phyloP scores from a whole-genome alignment of 2,888 invertebrate species.

The Cenopis cana region DNA sequence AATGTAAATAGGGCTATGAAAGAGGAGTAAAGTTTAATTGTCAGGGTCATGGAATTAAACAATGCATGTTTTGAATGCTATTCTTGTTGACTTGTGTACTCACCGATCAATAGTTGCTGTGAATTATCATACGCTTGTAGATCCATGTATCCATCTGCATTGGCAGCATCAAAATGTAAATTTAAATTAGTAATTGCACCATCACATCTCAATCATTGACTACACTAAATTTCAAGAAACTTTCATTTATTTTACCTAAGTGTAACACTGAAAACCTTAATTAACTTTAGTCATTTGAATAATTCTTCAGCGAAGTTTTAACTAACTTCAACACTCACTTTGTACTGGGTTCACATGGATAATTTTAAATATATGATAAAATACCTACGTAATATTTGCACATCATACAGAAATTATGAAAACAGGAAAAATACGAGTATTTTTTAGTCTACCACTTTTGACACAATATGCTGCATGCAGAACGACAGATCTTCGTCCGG shows the following conservation, averaged over 20 bases:
- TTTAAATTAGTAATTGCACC: conserved; percentile 10
- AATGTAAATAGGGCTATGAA: conserved; percentile 33
- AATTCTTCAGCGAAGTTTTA: conserved; percentile 7
- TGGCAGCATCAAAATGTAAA: conserved; percentile 44
- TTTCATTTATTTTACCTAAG: conserved; percentile 22
- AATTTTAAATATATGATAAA: too few species aligned
- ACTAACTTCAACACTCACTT: conserved; percentile 28
- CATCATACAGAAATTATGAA: too few species aligned
- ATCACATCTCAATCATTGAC: neutral
- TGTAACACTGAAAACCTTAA: conserved; percentile 10
- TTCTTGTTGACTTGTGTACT: conserved; percentile 51
- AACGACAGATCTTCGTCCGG: too few species aligned
- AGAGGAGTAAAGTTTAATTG: conserved; percentile 16
- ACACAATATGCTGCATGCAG: too few species aligned
- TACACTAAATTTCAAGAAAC: neutral
- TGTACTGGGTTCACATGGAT: too few species aligned
- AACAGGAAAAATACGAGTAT: too few species aligned
- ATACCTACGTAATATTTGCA: too few species aligned
- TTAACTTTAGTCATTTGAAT: conserved; percentile 9
- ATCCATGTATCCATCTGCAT: conserved; percentile 71
- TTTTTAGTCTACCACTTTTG: too few species aligned
- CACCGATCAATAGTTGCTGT: conserved; percentile 73
- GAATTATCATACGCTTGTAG: conserved; percentile 76
- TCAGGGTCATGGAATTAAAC: neutral
- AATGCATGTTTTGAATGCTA: conserved; percentile 6